A percentile compares a stretch with the other conserved stretches of the same genome.
Evolutionary conservation across 2,113 vertebrate genomes (phyloP).

Genomic region (Catharus minimus): DNA sequence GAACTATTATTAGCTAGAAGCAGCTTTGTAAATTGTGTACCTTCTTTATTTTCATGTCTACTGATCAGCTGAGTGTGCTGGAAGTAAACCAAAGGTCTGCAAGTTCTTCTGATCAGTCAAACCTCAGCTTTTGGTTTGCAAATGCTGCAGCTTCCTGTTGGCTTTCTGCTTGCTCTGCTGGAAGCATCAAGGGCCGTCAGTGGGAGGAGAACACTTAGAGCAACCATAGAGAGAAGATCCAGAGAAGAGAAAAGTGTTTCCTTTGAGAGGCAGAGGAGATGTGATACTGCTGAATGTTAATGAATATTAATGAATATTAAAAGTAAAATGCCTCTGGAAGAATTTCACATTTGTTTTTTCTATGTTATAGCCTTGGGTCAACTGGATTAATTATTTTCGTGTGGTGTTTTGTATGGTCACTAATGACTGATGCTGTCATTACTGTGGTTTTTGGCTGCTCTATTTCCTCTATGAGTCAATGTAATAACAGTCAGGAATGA

Average conservation of each 20-base stretch:
- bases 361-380: background rate
- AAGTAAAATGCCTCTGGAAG: background rate
- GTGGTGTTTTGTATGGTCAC: background rate
- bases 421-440: background rate
- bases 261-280: background rate
- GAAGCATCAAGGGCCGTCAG: rapidly evolving
- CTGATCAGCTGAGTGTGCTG: background rate
- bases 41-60: background rate
- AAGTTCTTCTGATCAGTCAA: background rate
- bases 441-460: background rate
- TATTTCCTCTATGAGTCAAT: background rate
- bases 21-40: background rate
- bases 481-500: background rate
- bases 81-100: background rate
- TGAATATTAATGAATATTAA: background rate
- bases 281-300: too few species aligned
- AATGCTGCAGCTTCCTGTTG: background rate
- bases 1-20: background rate
- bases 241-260: background rate
- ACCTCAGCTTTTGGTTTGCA: background rate
- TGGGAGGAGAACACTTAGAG: background rate
- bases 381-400: background rate
- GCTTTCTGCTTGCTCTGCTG: background rate
- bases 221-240: background rate
- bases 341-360: background rate